These are phyloP conservation scores for Lasius fuliginosus DNA, from an alignment of 2,888 invertebrate genomes.

Conservation along the genomic window DNA sequence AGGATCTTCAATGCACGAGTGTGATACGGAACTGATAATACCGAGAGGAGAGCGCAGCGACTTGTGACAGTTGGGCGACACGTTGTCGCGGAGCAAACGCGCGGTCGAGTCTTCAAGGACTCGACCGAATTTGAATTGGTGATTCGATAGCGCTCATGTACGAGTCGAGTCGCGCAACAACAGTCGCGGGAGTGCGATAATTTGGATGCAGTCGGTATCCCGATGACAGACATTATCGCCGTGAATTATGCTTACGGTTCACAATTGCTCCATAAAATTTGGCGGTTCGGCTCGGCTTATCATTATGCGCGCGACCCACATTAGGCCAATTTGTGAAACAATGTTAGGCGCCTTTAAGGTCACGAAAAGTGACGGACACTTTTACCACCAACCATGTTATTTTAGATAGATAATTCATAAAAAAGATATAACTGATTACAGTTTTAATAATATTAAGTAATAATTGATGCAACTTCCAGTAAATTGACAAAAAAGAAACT, in stretches of 20 bases:
- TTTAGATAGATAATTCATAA: background rate
- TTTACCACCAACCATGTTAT: background rate
- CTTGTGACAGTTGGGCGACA: background rate
- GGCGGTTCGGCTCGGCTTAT: background rate
- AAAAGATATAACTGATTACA: background rate
- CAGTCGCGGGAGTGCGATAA: slow-evolving; percentile 26
- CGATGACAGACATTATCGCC: slow-evolving; percentile 27
- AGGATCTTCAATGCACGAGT: slow-evolving; percentile 17
- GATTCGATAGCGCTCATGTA: slow-evolving; percentile 26
- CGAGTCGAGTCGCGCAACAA: background rate
- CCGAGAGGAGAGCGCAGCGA: background rate
- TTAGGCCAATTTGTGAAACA: background rate
- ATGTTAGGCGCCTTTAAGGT: background rate
- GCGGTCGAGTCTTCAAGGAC: background rate
- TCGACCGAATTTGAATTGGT: slow-evolving; percentile 38
- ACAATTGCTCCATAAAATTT: slow-evolving; percentile 9
- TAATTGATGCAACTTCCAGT: background rate
- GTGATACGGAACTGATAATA: slow-evolving; percentile 32
- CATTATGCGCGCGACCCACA: slow-evolving; percentile 29
- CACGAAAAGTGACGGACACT: background rate
- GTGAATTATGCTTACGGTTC: slow-evolving; percentile 16
- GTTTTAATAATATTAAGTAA: background rate
- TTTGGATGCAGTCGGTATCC: background rate
- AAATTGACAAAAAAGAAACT: background rate
- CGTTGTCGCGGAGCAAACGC: slow-evolving; percentile 6